Evolutionary conservation across 2,888 invertebrate genomes (phyloP).

Genomic region (Chymomyza caudatula): DNA sequence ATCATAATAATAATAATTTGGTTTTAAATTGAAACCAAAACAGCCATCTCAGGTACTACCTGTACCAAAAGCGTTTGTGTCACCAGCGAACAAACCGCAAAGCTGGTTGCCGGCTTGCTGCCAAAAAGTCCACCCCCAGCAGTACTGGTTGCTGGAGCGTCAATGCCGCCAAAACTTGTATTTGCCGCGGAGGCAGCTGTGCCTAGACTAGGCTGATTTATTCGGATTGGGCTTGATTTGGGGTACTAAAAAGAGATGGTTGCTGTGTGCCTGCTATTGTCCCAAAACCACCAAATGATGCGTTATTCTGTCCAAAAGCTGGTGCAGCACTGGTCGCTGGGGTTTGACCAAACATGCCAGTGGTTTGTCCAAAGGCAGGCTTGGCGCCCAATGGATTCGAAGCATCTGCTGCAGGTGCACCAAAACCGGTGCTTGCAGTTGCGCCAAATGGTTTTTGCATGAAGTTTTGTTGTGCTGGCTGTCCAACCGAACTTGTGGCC

Average conservation of each 20-base stretch:
- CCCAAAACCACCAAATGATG: conserved; percentile 78
- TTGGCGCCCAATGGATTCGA: conserved; percentile 77
- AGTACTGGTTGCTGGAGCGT: conserved; percentile 76
- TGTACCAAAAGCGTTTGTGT: conserved; percentile 65
- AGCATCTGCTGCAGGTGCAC: conserved; percentile 63
- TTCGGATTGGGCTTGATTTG: conserved; percentile 75
- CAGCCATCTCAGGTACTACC: conserved; percentile 48
- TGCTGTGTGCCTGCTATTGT: conserved; percentile 64
- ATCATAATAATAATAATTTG: no score
- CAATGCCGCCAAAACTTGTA: conserved; percentile 77
- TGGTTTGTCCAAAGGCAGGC: conserved; percentile 79
- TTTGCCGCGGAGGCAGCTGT: conserved; percentile 61
- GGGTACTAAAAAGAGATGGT: conserved; percentile 70
- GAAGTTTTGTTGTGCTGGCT: conserved; percentile 81
- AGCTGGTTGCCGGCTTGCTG: conserved; percentile 77
- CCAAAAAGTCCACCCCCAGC: conserved; percentile 77
- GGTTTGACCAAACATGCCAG: conserved; percentile 79
- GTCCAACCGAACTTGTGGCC: conserved; percentile 78
- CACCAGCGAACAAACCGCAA: conserved; percentile 79
- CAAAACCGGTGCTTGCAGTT: conserved; percentile 77
- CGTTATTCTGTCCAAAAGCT: conserved; percentile 74
- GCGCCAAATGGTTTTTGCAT: conserved; percentile 84
- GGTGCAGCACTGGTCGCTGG: conserved; percentile 81
- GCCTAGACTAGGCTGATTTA: conserved; percentile 74
- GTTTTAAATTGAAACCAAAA: conserved; percentile 80